Conservation (phyloP, 2,113 vertebrate species). For the Oryzias celebensis region DNA sequence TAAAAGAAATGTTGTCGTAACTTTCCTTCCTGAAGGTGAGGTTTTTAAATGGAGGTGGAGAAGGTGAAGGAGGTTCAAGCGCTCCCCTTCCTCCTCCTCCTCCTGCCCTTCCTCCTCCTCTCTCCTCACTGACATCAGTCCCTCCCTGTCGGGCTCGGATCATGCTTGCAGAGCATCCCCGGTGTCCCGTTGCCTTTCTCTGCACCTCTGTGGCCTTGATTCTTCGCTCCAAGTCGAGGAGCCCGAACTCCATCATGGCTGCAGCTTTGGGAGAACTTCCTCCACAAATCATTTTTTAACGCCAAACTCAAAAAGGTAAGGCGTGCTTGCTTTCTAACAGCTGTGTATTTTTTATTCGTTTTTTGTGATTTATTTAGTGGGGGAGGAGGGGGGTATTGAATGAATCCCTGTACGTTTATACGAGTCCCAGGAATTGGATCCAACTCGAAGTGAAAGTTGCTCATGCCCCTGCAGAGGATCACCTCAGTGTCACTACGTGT, state of each 20-base stretch:
- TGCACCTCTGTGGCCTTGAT: conserved; percentile 40
- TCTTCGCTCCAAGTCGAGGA: neutral
- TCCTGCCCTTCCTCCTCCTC: neutral
- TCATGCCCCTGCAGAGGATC: neutral
- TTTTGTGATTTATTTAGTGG: no score
- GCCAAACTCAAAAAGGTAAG: conserved; percentile 49
- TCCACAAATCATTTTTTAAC: conserved; percentile 7
- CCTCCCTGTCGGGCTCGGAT: conserved; percentile 43
- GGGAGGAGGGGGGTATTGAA: no score
- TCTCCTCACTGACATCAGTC: conserved; percentile 5
- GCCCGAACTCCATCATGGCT: conserved; percentile 40
- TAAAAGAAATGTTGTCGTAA: neutral
- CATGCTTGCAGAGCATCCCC: conserved; percentile 23
- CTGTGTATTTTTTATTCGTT: no score
- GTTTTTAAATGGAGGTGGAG: conserved; percentile 29
- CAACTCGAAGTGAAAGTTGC: conserved; percentile 43
- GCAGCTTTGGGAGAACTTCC: conserved; percentile 13
- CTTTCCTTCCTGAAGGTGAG: neutral
- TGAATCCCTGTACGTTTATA: conserved; percentile 7
- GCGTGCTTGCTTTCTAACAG: neutral
- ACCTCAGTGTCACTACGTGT: conserved; percentile 1
- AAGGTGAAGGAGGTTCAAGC: conserved; percentile 31
- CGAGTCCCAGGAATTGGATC: conserved; percentile 17
- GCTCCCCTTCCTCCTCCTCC: conserved; percentile 14
- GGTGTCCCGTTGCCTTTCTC: conserved; percentile 14